phyloP scores from a whole-genome alignment of 2,797 vertebrate species.

The Thamnophis elegans region DNA sequence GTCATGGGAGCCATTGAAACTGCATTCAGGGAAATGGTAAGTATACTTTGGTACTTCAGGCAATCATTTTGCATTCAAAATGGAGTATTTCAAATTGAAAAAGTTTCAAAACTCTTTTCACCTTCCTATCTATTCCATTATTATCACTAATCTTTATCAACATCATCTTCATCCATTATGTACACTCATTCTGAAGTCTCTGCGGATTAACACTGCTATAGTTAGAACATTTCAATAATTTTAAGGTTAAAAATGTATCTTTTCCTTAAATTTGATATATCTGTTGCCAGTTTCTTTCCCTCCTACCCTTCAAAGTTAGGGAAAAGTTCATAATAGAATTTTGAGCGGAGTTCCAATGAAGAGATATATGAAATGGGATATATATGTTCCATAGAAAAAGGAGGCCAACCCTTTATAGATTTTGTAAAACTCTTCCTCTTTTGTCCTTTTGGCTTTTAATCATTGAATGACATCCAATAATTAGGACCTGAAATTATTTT shows the following conservation, averaged over 20 bases:
- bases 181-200: not conserved
- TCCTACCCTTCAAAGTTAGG: not conserved
- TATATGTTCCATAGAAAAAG: not conserved
- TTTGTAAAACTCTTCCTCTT: not conserved
- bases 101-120: not conserved
- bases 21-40: conserved; percentile 96
- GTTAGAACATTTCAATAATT: not conserved
- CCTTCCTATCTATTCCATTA: not conserved
- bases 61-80: not conserved
- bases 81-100: not conserved
- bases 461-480: not conserved
- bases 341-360: not conserved
- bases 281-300: not conserved
- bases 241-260: not conserved
- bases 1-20: conserved; percentile 95
- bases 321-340: not conserved
- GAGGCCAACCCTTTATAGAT: not conserved
- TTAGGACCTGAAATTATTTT: not conserved
- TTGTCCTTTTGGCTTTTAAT: not conserved
- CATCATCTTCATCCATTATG: not conserved
- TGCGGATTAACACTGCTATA: not conserved
- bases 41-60: conserved; percentile 42
- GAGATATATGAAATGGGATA: too few species aligned
- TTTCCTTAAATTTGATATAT: not conserved
- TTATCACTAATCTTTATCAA: not conserved